These are phyloP conservation scores for Mechanitis mazaeus DNA, from an alignment of 2,888 invertebrate species.

Conservation along the genomic window DNA sequence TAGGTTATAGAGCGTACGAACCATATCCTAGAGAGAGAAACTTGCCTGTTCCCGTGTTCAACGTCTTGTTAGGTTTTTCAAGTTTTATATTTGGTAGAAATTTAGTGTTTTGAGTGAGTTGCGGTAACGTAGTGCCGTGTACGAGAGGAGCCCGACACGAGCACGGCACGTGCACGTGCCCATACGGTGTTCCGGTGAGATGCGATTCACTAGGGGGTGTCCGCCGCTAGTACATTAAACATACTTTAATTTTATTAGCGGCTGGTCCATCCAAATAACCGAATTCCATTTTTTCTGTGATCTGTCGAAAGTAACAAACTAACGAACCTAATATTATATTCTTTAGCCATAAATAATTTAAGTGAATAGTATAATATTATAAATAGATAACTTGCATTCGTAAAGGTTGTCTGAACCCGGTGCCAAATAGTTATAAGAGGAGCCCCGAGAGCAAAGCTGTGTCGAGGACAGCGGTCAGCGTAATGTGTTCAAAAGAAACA, in stretches of 20 bases:
- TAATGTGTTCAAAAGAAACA: slow-evolving; percentile 7
- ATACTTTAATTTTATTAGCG: too few species aligned
- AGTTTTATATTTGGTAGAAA: slow-evolving; percentile 7
- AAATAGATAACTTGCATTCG: slow-evolving; percentile 12
- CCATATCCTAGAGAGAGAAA: slow-evolving; percentile 17
- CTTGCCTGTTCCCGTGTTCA: slow-evolving; percentile 16
- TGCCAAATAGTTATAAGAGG: slow-evolving; percentile 39
- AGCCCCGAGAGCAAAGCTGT: not conserved
- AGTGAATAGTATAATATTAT: not conserved
- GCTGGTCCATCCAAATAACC: slow-evolving; percentile 3
- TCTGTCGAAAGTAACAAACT: slow-evolving; percentile 8
- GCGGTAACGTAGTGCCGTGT: not conserved
- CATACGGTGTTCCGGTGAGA: too few species aligned
- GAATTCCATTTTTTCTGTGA: slow-evolving; percentile 23
- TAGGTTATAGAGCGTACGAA: slow-evolving; percentile 18
- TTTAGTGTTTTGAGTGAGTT: slow-evolving; percentile 4
- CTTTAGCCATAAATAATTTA: slow-evolving; percentile 4
- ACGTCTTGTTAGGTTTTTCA: slow-evolving; percentile 6
- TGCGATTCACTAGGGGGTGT: not conserved
- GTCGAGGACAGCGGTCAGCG: not conserved
- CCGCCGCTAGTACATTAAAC: too few species aligned
- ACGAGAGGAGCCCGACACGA: too few species aligned
- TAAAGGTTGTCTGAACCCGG: slow-evolving; percentile 27
- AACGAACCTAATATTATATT: not conserved
- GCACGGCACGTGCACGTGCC: too few species aligned